Evolutionary conservation across 1,140 invertebrate genomes (phyloP), one percentile per base, ranked within the genome.

Genomic region (Asobara japonica): DNA sequence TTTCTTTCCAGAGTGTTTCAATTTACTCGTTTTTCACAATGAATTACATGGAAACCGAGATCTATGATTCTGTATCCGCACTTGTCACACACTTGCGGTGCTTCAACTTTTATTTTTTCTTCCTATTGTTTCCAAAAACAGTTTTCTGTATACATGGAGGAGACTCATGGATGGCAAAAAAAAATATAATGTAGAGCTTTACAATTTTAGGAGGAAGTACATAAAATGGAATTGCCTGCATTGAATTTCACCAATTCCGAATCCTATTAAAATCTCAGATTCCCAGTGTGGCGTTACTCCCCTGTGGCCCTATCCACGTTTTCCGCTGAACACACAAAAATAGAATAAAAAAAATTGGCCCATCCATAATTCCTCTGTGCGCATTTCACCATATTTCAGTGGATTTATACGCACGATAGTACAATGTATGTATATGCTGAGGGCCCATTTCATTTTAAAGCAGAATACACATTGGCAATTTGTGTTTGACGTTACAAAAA

Each of bases 1-100:
- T 66, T 66, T 66, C 64, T 66, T 41, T 66, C 36, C 62, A 66
- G 33, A 66, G 22, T 33, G 10, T 66, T 41, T 66, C 33, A 25
- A 66, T 66, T 66, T 20, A 41, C 20, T 27, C 31, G 13, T 65
- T 66, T 41, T 41, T 45, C 30, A 13, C 29, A 64, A 25, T 65
- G 2, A 65, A 31, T 33, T 66, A 22, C 0, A 18, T 41, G 64
- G 11, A 27, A 22, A 56, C 13, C 3, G 51, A 56, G 1, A 13
- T 18, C 20, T 56, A 56, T 56, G 41, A 45, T 45, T 45, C 7
- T 56, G 2, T 27, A 27, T 25, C 13, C 51, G 22, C 20, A 20
- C 13, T 56, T 27, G 11, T 22, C 20, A 56, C 45, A 56, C 3
- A 56, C 22, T 56, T 16, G 41, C 18, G 31, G 4, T 11, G 31